Percentiles rank a stretch among this genome's conserved stretches.
These are phyloP conservation scores for Strix aluco DNA, from an alignment of 2,113 vertebrate species.

Conservation along the genomic window DNA sequence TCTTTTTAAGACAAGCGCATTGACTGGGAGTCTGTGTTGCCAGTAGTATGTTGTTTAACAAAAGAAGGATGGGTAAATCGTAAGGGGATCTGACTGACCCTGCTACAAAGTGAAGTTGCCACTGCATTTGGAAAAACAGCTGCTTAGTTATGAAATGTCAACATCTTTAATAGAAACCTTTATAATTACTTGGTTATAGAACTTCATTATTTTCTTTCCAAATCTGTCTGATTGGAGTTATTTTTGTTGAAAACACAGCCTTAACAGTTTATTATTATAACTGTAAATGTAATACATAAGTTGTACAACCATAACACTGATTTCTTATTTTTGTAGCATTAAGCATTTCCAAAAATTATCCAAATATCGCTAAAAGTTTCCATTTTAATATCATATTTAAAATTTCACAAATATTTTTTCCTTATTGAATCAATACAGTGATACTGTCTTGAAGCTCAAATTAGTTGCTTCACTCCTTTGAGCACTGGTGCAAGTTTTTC, in stretches of 20 bases:
- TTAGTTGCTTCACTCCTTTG: slow-evolving; percentile 1
- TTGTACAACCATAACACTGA: neutral
- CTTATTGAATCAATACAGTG: neutral
- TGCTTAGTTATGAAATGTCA: neutral
- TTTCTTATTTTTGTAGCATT: neutral
- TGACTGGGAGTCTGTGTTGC: neutral
- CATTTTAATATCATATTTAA: neutral
- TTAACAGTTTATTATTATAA: neutral
- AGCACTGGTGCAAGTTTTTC: neutral
- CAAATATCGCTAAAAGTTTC: neutral
- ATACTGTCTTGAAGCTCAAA: neutral
- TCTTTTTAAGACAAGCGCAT: neutral
- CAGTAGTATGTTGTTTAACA: neutral
- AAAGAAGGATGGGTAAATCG: neutral
- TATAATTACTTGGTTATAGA: neutral
- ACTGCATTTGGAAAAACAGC: neutral
- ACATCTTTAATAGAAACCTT: neutral
- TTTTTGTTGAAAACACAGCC: neutral
- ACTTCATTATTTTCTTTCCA: neutral
- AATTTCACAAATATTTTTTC: neutral
- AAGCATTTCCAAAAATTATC: neutral
- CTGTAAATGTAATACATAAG: neutral
- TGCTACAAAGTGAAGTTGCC: neutral
- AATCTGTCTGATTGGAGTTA: neutral
- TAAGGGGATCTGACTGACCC: neutral